Percentiles rank a stretch among this genome's conserved stretches.
Evolutionary conservation across 2,797 vertebrate species (phyloP).

Genomic region (Cephalopachus bancanus): DNA sequence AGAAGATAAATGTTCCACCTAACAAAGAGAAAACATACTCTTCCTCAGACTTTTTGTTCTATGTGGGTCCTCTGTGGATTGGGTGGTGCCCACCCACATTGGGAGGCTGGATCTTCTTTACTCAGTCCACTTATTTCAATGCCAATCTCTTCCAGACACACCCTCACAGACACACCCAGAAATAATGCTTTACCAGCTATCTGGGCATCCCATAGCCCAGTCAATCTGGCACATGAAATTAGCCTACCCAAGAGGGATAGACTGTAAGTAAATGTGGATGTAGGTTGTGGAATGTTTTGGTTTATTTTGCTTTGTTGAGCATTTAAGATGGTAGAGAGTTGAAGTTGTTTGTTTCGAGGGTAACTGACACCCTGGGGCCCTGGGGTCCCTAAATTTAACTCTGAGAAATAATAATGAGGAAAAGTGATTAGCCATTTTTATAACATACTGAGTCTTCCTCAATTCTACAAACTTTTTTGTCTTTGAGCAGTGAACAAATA

Average conservation of each 20-base stretch:
- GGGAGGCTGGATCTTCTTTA: background rate
- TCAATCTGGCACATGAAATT: background rate
- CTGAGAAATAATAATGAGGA: conserved; percentile 30
- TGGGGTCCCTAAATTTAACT: conserved; percentile 6
- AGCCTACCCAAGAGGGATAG: background rate
- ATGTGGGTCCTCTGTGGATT: too few species aligned
- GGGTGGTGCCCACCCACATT: too few species aligned
- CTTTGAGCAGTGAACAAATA: conserved; percentile 15
- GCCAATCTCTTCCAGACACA: background rate
- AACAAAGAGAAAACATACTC: background rate
- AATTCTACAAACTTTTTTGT: background rate
- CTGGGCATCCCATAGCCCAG: too few species aligned
- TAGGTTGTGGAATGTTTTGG: background rate
- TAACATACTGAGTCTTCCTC: background rate
- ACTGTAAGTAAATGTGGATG: background rate
- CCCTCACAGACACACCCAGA: too few species aligned
- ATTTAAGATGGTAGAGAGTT: background rate
- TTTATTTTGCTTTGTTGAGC: background rate
- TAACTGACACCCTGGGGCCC: background rate
- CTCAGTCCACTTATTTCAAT: background rate
- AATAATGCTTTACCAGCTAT: too few species aligned
- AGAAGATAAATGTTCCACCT: background rate
- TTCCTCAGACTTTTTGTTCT: background rate
- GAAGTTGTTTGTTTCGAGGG: background rate
- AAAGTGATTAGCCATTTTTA: background rate